Base-by-base conservation (phyloP, 2,113 vertebrate species). In the Upupa epops region DNA sequence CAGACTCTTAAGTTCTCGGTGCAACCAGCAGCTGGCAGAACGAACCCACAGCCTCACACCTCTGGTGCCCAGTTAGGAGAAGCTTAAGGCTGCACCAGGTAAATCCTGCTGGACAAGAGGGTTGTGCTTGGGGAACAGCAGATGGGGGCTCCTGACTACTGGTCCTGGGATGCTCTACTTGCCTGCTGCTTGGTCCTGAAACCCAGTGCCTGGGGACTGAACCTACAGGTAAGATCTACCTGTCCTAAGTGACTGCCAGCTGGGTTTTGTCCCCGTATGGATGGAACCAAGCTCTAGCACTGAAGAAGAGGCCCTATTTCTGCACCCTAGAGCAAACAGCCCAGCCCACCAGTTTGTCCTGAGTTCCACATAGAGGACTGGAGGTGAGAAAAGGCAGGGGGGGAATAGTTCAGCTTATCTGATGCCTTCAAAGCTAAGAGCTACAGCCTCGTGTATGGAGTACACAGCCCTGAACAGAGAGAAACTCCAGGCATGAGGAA, bases 61-160 rank as follows among this genome's bases (percentile, higher is more conserved):
- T 80, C 42, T 37, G 54, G 64, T 31, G 29, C 22, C 17, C 37
- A n/a, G 8, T 13, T 1, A 12, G 34, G 49, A 32, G 26, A 18
- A 26, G 46, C 54, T 4, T 14, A 34, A 34, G 64, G 37, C 19
- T 8, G 13, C 31, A 7, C 13, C 40, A 60, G n/a, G 9, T 3
- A 14, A 31, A 34, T 29, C 19, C n/a, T 12, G 19, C 32, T 4
- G 4, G 65, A 15, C 5, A 7, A 8, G 36, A 21, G n/a, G 24
- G 10, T 0, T 0, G n/a, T 3, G 12, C 20, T 1, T 11, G 31
- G 70, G 80, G 54, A 28, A 5, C 5, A 20, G 29, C 5, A 8
- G 40, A 42, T 42, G 14, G 51, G 51, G 12, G 34, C 2, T 66
- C 69, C 82, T 6, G 19, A 22, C 3, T 2, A 4, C 36, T 29